Evolutionary conservation across 2,888 invertebrate species (phyloP).

Genomic region (Trachelus tabidus): DNA sequence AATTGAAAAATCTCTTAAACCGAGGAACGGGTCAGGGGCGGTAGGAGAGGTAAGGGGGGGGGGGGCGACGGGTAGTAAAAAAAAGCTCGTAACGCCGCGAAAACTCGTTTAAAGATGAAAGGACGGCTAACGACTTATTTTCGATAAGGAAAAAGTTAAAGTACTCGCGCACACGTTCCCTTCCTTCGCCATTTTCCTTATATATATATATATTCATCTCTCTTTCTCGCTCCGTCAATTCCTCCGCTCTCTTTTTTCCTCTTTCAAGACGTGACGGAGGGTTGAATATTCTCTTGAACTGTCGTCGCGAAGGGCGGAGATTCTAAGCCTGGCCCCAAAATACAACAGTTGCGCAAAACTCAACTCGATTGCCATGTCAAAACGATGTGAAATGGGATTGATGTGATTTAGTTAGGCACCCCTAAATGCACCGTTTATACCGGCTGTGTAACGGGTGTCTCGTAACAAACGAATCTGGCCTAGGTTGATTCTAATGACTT

Average conservation of each 20-base stretch:
- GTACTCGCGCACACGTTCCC: constrained; percentile 37
- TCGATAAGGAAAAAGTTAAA: constrained; percentile 66
- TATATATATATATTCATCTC: background rate
- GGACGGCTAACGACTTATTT: constrained; percentile 66
- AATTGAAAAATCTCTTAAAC: constrained; percentile 65
- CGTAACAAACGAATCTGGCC: constrained; percentile 48
- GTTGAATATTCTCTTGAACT: background rate
- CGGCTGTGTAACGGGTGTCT: constrained; percentile 45
- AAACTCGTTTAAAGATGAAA: constrained; percentile 67
- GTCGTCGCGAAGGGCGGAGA: background rate
- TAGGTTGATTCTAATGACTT: constrained; percentile 65
- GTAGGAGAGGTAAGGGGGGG: background rate
- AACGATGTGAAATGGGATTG: constrained; percentile 66
- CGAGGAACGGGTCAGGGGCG: constrained; percentile 45
- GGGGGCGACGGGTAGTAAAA: constrained; percentile 27
- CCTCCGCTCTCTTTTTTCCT: background rate
- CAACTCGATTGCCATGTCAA: constrained; percentile 65
- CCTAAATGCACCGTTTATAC: constrained; percentile 42
- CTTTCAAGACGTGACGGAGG: background rate
- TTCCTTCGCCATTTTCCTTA: constrained; percentile 20
- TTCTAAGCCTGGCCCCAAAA: constrained; percentile 34
- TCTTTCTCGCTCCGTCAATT: background rate
- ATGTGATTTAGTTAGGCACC: constrained; percentile 64
- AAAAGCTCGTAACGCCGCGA: constrained; percentile 59
- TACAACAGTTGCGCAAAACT: constrained; percentile 61